Evolutionary conservation across 2,113 vertebrate genomes (phyloP).

Genomic region (Excalfactoria chinensis): DNA sequence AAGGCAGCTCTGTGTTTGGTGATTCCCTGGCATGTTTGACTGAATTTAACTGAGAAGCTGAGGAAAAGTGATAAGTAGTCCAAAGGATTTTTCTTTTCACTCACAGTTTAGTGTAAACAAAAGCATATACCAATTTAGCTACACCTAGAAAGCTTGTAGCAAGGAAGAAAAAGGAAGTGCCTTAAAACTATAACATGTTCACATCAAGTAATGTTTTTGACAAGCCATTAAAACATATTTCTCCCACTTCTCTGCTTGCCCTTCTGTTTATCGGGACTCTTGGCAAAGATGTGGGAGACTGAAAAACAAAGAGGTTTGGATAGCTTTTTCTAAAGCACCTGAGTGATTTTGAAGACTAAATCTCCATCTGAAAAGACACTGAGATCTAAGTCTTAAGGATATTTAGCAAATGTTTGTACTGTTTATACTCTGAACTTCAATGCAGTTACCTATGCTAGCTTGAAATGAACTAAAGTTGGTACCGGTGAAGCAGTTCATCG

Average conservation of each 20-base stretch:
- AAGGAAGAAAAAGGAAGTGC: neutral
- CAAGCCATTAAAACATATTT: slow-evolving; percentile 15
- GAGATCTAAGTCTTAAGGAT: neutral
- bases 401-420: neutral
- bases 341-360: neutral
- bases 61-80: neutral
- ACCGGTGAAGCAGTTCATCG: neutral
- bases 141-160: slow-evolving; percentile 15
- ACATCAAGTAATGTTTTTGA: slow-evolving; percentile 17
- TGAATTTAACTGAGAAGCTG: slow-evolving; percentile 46
- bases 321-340: neutral
- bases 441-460: neutral
- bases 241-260: neutral
- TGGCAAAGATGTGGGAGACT: neutral
- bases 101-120: neutral
- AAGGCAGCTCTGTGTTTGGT: slow-evolving; percentile 53
- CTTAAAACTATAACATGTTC: neutral
- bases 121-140: neutral
- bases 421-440: neutral
- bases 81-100: slow-evolving; percentile 4
- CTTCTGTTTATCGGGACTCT: neutral
- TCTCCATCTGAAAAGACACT: neutral
- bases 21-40: slow-evolving; percentile 5
- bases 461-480: neutral
- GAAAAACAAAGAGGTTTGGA: neutral